phyloP scores from a whole-genome alignment of 2,113 vertebrate genomes.

The Neogale vison region DNA sequence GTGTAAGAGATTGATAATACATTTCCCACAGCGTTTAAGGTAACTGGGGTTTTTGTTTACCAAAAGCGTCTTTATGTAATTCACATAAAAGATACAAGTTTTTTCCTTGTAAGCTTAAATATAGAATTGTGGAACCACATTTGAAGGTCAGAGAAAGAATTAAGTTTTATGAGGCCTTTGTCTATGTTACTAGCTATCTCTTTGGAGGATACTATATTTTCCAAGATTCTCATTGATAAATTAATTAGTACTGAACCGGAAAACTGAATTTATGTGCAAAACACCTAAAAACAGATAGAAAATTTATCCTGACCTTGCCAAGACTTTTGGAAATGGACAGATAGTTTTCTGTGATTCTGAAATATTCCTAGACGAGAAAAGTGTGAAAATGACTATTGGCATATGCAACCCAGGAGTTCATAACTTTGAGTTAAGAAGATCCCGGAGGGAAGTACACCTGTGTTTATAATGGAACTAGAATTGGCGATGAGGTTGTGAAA shows the following conservation, averaged over 20 bases:
- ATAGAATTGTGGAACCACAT: neutral
- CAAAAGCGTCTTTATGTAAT: neutral
- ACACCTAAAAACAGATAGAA: neutral
- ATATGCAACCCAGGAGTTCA: neutral
- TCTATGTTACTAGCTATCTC: neutral
- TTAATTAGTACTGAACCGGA: neutral
- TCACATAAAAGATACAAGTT: neutral
- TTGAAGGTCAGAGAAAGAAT: slow-evolving; percentile 29
- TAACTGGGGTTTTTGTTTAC: neutral
- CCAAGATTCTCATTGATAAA: neutral
- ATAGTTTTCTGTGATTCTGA: slow-evolving; percentile 16
- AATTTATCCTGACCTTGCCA: slow-evolving; percentile 29
- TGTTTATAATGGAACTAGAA: neutral
- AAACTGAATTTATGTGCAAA: neutral
- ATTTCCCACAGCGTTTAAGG: neutral
- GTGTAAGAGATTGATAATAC: neutral
- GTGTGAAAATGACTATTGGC: neutral
- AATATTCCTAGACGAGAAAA: neutral
- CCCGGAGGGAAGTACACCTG: neutral
- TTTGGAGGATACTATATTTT: neutral
- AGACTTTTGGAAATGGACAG: neutral
- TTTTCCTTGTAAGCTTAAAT: neutral
- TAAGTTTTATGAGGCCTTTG: neutral
- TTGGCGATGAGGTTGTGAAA: neutral
- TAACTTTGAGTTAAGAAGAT: slow-evolving; percentile 21